Evolutionary conservation across 2,797 vertebrate genomes (phyloP), one percentile per base, ranked within the genome.

Genomic region (Urocyon cinereoargenteus): DNA sequence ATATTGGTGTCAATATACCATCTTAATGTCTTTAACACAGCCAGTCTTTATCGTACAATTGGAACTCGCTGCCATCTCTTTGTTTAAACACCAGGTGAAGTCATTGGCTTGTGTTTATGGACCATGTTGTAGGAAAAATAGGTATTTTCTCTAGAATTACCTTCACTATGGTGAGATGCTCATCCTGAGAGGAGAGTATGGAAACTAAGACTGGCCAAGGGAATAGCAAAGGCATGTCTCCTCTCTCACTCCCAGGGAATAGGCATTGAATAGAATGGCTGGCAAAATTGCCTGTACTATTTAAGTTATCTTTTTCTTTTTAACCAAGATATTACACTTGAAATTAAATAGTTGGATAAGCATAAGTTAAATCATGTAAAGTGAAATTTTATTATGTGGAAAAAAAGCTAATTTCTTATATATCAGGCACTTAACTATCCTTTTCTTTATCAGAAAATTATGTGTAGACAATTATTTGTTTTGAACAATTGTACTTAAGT

Each of bases 311-410:
- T 31, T 77, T 88, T 92, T 83, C 40, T 45, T 72, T 72, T 21
- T 86, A 87, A 79, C 24, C 8, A 82, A 12, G 26, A 85, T 82
- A 51, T 82, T 91, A 91, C 1, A 2, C 24, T 31, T 49, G 49
- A 90, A 79, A 59, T 94, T 61, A 92, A 90, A 12, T 26, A 45
- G 36, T 79, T 88, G 64, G 57, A 70, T 85, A 72, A 93, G 18
- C 26, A 22, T 73, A 94, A 51, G 5, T 91, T 95, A 89, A 89
- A 75, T 90, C 45, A 26, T 70, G 6, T 57, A 36, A 7, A 28
- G 22, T 68, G n/a, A 86, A 92, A 82, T 85, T 73, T 94, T 11
- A 77, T 90, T 75, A 28, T 70, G 36, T 90, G 81, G 81, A 45
- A 93, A 15, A 93, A 93, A 66, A 94, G 34, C 77, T 26, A 21